These are phyloP conservation scores for Petrocephalus microphthalmus DNA, from an alignment of 2,113 vertebrate species.

Conservation along the genomic window DNA sequence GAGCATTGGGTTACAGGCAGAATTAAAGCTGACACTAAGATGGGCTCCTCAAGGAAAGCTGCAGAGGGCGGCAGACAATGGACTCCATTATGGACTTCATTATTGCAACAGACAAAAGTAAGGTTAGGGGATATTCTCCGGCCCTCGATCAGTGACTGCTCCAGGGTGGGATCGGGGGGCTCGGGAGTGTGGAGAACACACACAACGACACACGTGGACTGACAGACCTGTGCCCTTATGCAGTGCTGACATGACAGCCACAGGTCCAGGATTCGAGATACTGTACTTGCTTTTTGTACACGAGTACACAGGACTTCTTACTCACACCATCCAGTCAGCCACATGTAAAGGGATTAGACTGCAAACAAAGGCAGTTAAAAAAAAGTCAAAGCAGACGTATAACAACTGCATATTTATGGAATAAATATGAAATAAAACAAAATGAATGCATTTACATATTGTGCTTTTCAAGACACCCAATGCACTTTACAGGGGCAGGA, in stretches of 20 bases:
- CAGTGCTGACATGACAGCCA: constrained; percentile 11
- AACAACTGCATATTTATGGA: neutral
- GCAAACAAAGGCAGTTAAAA: neutral
- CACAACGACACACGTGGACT: constrained; percentile 35
- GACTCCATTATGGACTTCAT: constrained; percentile 72
- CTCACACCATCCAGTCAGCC: neutral
- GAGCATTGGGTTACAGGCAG: constrained; percentile 71
- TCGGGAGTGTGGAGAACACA: neutral
- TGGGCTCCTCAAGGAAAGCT: constrained; percentile 73
- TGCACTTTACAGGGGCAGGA: too few relatives aligned
- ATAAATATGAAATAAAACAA: neutral
- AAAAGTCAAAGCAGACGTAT: neutral
- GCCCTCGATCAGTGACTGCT: constrained; percentile 40
- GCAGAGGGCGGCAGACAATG: constrained; percentile 71
- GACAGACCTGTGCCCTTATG: constrained; percentile 27
- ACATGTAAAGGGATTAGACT: neutral
- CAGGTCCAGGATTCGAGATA: neutral
- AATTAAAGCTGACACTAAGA: constrained; percentile 85
- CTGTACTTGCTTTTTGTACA: neutral
- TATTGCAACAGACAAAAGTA: constrained; percentile 73
- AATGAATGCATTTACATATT: neutral
- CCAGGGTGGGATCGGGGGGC: neutral
- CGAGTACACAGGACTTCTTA: neutral
- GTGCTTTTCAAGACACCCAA: too few relatives aligned
- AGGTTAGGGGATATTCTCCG: constrained; percentile 69